phyloP scores from a whole-genome alignment of 64 coral and sea anemone genomes.

The Platygyra sinensis region DNA sequence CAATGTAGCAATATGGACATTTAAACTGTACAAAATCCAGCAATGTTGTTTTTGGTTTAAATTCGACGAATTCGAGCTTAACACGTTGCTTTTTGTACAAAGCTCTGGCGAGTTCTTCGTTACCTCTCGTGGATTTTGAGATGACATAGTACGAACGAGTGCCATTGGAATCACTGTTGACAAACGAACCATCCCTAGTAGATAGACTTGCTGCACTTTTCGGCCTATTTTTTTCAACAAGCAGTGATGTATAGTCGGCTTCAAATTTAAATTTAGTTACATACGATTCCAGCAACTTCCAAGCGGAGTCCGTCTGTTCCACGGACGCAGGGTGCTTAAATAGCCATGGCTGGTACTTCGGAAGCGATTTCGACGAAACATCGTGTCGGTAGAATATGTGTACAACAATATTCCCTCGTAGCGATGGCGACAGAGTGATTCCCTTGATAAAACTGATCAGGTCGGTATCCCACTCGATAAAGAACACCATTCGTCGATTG shows the following conservation, averaged over 20 bases:
- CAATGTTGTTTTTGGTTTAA: background rate
- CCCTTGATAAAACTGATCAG: constrained; percentile 61
- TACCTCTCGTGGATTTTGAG: constrained; percentile 24
- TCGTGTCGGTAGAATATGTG: constrained; percentile 76
- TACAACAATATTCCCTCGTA: constrained; percentile 54
- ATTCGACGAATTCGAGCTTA: background rate
- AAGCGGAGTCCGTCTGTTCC: background rate
- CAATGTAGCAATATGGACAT: constrained; percentile 43
- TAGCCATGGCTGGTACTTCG: constrained; percentile 71
- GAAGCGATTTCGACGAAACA: constrained; percentile 34
- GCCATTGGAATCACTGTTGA: background rate
- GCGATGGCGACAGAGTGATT: constrained; percentile 62
- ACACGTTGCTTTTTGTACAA: constrained; percentile 12
- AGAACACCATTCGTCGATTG: constrained; percentile 58
- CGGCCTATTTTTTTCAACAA: background rate
- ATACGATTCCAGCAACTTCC: constrained; percentile 33
- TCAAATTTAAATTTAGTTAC: constrained; percentile 55
- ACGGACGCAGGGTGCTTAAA: constrained; percentile 64
- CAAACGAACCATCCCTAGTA: background rate
- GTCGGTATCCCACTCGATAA: constrained; percentile 64
- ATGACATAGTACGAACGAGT: constrained; percentile 13
- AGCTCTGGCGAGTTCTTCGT: background rate
- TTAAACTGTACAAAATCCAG: constrained; percentile 58
- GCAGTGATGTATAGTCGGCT: too few relatives aligned
- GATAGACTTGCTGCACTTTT: background rate